Evolutionary conservation across 2,797 vertebrate species (phyloP), one percentile per base, ranked within the genome.

Genomic region (Cyclopterus lumpus): DNA sequence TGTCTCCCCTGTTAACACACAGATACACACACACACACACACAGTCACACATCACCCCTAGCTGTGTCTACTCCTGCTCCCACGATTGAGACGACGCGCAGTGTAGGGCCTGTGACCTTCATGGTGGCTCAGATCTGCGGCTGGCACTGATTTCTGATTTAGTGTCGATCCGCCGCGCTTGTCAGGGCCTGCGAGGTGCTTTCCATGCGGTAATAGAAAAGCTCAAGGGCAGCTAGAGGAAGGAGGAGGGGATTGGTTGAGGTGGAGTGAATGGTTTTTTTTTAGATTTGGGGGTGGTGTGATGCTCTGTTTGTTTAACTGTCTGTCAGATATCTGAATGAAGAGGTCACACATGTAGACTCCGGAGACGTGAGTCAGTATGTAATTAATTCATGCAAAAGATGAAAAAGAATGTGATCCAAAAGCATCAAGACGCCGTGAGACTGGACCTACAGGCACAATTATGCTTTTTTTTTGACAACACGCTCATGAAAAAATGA

Each of bases 81-180:
- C 77, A 84, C 86, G 88, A 93, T 93, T 92, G 92, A 93, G 92
- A 93, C 86, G 89, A 90, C 91, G 91, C 72, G 76, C 90, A 75
- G 90, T 87, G 90, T 91, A 96, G 97, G 96, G 94, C 92, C 96
- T 97, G 97, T 99, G 97, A 99, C 97, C 97, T 99, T 99, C 97
- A 99, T 96, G 97, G 96, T 97, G 96, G 97, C 96, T 98, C 97
- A 97, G 97, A 98, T 97, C 96, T 96, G 96, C 95, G 95, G 96
- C 97, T 97, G 96, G 97, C 97, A 97, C 97, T 97, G 97, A 99
- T 99, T 98, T 98, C 97, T 99, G 97, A 99, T 99, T 99, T 99
- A 99, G 97, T 98, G 97, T 97, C 95, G 96, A 99, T 99, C 97
- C 96, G 97, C 97, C 94, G 97, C 96, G 97, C 97, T 97, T 93